A percentile compares a stretch with the other conserved stretches of the same genome.
These are phyloP conservation scores for Calyptomena viridis DNA, from an alignment of 2,113 vertebrate species.

Conservation along the genomic window DNA sequence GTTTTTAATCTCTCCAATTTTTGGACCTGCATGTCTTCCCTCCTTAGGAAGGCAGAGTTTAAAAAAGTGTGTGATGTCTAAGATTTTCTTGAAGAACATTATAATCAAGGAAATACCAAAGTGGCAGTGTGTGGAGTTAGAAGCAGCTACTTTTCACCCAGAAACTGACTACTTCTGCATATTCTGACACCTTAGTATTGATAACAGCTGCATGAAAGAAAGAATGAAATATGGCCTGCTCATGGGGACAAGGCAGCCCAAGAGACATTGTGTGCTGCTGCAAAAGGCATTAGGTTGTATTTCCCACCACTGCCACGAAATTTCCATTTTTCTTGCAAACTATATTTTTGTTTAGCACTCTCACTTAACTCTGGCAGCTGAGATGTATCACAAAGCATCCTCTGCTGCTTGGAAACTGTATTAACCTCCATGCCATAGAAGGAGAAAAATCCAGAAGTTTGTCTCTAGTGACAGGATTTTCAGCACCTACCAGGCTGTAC, in stretches of 20 bases:
- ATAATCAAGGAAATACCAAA: background rate
- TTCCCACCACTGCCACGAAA: background rate
- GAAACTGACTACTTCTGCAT: background rate
- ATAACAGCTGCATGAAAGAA: background rate
- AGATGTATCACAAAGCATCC: background rate
- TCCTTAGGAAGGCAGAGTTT: background rate
- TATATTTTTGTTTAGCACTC: background rate
- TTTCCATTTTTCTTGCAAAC: background rate
- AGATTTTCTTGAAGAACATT: background rate
- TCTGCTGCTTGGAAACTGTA: background rate
- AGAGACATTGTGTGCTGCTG: rapidly evolving
- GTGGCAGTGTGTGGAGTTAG: background rate
- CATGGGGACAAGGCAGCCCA: background rate
- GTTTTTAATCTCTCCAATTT: background rate
- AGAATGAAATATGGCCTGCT: background rate
- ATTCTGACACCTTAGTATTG: background rate
- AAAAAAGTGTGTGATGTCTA: background rate
- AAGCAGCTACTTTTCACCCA: background rate
- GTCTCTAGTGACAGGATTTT: background rate
- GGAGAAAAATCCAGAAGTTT: background rate
- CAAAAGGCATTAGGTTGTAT: background rate
- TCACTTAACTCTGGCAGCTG: background rate
- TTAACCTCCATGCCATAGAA: background rate
- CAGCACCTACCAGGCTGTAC: background rate
- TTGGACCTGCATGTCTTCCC: background rate